phyloP scores from a whole-genome alignment of 2,797 vertebrate genomes.

The Diplodus sargus region DNA sequence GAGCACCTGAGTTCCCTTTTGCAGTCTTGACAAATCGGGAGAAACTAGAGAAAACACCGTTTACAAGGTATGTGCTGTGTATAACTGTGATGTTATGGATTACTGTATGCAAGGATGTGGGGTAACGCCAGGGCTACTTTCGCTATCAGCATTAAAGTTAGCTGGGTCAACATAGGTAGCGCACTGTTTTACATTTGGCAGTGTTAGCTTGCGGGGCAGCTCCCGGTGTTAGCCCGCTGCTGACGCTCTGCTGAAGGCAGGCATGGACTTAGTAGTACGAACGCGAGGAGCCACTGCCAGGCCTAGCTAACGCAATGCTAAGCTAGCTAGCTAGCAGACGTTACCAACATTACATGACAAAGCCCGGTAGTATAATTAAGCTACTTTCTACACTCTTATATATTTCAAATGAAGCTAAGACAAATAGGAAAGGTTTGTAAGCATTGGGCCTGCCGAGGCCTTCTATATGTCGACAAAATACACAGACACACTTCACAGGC shows the following conservation, averaged over 20 bases:
- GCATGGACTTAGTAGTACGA: constrained; percentile 35
- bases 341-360: not conserved
- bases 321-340: constrained; percentile 35
- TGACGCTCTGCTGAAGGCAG: constrained; percentile 31
- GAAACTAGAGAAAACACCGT: constrained; percentile 46
- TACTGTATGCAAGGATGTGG: constrained; percentile 10
- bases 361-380: fast-evolving
- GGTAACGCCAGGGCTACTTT: not conserved
- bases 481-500: constrained; percentile 19
- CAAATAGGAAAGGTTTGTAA: not conserved
- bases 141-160: not conserved
- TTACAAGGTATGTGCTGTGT: constrained; percentile 65
- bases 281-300: constrained; percentile 38
- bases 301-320: constrained; percentile 62
- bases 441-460: constrained; percentile 24
- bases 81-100: not conserved
- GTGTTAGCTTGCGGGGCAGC: constrained; percentile 1
- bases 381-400: fast-evolving
- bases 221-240: constrained; percentile 21
- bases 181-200: not conserved
- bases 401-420: not conserved
- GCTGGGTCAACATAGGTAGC: not conserved
- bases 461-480: constrained; percentile 38
- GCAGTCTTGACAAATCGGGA: constrained; percentile 43
- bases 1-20: constrained; percentile 43